phyloP scores from a whole-genome alignment of 2,113 vertebrate genomes.

The Gopherus flavomarginatus region DNA sequence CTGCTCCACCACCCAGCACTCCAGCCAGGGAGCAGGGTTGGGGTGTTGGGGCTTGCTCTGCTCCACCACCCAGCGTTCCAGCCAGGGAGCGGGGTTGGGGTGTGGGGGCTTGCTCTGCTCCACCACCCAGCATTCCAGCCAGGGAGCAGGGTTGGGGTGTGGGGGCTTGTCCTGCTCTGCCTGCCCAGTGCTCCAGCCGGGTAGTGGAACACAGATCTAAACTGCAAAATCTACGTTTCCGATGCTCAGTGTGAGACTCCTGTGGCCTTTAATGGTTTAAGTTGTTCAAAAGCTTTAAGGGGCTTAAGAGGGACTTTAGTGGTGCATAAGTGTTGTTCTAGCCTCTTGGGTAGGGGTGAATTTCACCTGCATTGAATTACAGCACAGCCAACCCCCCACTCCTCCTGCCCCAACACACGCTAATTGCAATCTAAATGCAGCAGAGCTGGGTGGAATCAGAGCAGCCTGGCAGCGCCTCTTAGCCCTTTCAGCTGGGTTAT shows the following conservation, averaged over 20 bases:
- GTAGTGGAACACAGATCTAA: neutral
- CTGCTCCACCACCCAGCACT: no score
- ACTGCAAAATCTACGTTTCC: neutral
- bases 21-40: no score
- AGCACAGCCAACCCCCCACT: neutral
- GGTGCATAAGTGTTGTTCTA: neutral
- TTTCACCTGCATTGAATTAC: slow-evolving; percentile 49
- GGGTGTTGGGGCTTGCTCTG: no score
- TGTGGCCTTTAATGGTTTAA: neutral
- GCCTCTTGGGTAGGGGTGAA: neutral
- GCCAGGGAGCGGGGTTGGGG: no score
- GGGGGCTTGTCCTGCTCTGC: no score
- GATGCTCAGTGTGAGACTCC: neutral
- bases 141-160: no score
- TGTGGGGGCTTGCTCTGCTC: no score
- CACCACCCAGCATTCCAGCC: no score
- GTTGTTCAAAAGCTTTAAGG: neutral
- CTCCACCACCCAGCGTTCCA: no score
- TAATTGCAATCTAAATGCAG: slow-evolving; percentile 46
- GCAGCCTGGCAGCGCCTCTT: slow-evolving; percentile 22
- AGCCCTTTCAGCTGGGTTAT: slow-evolving; percentile 47
- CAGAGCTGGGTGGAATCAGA: slow-evolving; percentile 29
- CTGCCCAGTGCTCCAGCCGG: no score
- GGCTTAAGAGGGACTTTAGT: accelerated
- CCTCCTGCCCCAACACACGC: neutral